A percentile compares a stretch with the other conserved stretches of the same genome.
phyloP scores from a whole-genome alignment of 2,797 vertebrate species.

The Parambassis ranga region DNA sequence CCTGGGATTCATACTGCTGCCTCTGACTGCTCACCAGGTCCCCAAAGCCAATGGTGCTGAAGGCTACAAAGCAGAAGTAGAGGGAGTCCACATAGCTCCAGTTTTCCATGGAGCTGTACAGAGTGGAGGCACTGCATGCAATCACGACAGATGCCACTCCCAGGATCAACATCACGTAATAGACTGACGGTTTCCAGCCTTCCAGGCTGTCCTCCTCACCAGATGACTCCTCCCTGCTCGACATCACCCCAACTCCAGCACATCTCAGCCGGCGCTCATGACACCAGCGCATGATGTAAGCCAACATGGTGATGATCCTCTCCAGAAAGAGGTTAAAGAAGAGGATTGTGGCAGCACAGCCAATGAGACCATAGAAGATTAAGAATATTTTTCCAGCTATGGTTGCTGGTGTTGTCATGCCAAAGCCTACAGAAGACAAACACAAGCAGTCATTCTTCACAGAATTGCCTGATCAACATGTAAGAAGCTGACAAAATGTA shows the following conservation, averaged over 20 bases:
- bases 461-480: no score
- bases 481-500: no score
- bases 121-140: slow-evolving; percentile 81
- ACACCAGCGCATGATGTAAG: slow-evolving; percentile 85
- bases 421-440: slow-evolving; percentile 74
- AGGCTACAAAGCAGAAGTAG: slow-evolving; percentile 86
- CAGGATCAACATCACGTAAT: slow-evolving; percentile 84
- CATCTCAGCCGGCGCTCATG: slow-evolving; percentile 77
- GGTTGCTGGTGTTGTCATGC: slow-evolving; percentile 84
- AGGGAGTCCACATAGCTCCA: slow-evolving; percentile 85
- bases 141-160: slow-evolving; percentile 80
- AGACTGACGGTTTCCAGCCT: slow-evolving; percentile 85
- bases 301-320: slow-evolving; percentile 85
- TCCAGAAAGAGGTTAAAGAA: slow-evolving; percentile 88
- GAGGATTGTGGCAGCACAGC: slow-evolving; percentile 84
- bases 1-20: slow-evolving; percentile 76
- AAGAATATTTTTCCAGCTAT: slow-evolving; percentile 82
- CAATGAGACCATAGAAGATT: slow-evolving; percentile 84
- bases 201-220: slow-evolving; percentile 80
- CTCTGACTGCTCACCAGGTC: slow-evolving; percentile 84
- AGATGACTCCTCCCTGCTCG: slow-evolving; percentile 54
- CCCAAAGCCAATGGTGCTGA: slow-evolving; percentile 86
- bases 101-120: slow-evolving; percentile 83
- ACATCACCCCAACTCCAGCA: slow-evolving; percentile 52
- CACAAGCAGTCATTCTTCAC: no score